These are phyloP conservation scores for Tachina lurida DNA, from an alignment of 2,888 invertebrate genomes.

Conservation along the genomic window DNA sequence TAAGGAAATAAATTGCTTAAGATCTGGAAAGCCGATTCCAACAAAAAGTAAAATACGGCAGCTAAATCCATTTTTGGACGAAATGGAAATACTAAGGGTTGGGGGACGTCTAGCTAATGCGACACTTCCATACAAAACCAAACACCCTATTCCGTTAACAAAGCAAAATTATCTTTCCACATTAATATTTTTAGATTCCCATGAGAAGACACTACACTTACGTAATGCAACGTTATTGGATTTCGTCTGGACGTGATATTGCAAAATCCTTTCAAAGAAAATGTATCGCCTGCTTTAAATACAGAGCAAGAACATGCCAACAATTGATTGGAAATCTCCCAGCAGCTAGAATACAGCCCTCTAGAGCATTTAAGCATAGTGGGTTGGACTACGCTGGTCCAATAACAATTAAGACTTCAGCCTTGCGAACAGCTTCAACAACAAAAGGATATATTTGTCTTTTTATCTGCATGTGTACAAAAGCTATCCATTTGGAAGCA, in stretches of 20 bases:
- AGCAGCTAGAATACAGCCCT: neutral
- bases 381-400: conserved; percentile 11
- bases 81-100: conserved; percentile 1
- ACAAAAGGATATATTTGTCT: neutral
- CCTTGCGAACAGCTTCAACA: neutral
- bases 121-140: neutral
- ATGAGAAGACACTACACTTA: neutral
- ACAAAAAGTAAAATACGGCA: conserved; percentile 9
- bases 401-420: neutral
- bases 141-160: too few species aligned
- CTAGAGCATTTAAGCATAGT: conserved; percentile 1
- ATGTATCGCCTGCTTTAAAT: neutral
- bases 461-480: neutral
- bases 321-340: neutral
- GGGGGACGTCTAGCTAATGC: neutral
- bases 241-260: neutral
- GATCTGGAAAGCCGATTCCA: neutral
- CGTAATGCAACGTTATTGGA: neutral
- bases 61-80: conserved; percentile 2
- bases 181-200: too few species aligned
- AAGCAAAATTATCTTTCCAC: too few species aligned
- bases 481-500: neutral
- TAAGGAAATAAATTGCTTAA: neutral
- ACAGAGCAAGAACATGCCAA: neutral
- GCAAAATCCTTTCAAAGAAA: neutral